Evolutionary conservation across 2,797 vertebrate species (phyloP).

Genomic region (Rhabdophis nuchalis): DNA sequence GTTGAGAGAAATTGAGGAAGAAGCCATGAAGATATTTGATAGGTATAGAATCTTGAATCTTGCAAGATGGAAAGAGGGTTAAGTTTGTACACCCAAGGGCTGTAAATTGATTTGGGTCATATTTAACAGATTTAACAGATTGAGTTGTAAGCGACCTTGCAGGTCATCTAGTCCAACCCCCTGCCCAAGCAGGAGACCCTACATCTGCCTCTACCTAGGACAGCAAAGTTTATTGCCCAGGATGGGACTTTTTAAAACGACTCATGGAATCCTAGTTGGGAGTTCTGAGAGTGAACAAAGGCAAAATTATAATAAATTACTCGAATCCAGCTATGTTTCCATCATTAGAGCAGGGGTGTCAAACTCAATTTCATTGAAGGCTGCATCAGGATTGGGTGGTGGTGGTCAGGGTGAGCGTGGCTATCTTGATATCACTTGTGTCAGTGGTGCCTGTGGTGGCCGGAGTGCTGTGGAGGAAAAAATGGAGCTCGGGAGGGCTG

Average conservation of each 20-base stretch:
- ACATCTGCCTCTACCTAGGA: no score
- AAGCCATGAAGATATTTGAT: slow-evolving; percentile 85
- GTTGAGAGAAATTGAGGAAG: slow-evolving; percentile 89
- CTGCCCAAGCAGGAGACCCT: no score
- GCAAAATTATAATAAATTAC: neutral
- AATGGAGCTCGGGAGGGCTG: no score
- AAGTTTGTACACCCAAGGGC: neutral
- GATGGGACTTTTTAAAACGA: neutral
- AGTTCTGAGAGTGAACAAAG: neutral
- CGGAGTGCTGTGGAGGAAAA: no score
- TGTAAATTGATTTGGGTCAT: neutral
- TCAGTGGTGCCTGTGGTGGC: no score
- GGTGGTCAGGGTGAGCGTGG: no score
- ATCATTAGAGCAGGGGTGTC: neutral
- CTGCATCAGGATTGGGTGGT: no score
- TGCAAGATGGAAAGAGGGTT: neutral
- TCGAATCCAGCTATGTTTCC: neutral
- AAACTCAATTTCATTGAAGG: no score
- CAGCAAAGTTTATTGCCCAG: neutral
- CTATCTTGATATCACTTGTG: no score
- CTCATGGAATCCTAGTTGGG: neutral
- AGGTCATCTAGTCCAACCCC: no score
- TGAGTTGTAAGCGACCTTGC: no score
- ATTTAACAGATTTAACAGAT: no score
- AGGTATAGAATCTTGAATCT: slow-evolving; percentile 68